A percentile compares a stretch with the other conserved stretches of the same genome.
These are phyloP conservation scores for Geophilus truncorum DNA, from an alignment of 2,888 invertebrate species.

Conservation along the genomic window DNA sequence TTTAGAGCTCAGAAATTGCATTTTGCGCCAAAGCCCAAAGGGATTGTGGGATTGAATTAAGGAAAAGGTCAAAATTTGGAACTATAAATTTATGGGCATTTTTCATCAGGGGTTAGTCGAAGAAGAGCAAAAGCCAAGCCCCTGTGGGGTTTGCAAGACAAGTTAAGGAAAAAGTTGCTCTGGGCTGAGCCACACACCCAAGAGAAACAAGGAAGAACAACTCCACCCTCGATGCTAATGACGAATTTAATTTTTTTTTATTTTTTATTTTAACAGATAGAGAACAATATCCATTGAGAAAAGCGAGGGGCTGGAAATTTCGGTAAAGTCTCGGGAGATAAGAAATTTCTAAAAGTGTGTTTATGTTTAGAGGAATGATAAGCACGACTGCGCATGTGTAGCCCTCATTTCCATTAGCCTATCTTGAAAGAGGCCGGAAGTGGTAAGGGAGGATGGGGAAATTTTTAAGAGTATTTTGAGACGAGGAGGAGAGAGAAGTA, in stretches of 20 bases:
- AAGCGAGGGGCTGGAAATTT: not conserved
- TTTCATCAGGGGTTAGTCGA: not conserved
- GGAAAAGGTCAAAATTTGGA: not conserved
- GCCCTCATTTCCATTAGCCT: not conserved
- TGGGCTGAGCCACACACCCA: not conserved
- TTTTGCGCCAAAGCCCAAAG: not conserved
- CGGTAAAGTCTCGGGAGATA: not conserved
- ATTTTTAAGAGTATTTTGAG: not conserved
- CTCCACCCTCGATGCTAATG: not conserved
- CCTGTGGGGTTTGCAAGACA: not conserved
- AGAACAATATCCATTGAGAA: not conserved
- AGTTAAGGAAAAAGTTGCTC: not conserved
- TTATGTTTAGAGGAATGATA: not conserved
- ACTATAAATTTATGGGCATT: not conserved
- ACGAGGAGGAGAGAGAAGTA: not conserved
- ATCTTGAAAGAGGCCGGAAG: slow-evolving; percentile 4
- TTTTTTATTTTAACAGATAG: not conserved
- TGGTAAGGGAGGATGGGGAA: not conserved
- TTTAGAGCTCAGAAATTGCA: not conserved
- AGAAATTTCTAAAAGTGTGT: not conserved
- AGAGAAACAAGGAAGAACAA: not conserved
- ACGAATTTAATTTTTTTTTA: not conserved
- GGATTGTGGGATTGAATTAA: slow-evolving; percentile 3
- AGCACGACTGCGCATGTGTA: not conserved
- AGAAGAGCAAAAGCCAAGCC: not conserved